phyloP scores from a whole-genome alignment of 2,113 vertebrate genomes.

The Notarius quadriscutis region DNA sequence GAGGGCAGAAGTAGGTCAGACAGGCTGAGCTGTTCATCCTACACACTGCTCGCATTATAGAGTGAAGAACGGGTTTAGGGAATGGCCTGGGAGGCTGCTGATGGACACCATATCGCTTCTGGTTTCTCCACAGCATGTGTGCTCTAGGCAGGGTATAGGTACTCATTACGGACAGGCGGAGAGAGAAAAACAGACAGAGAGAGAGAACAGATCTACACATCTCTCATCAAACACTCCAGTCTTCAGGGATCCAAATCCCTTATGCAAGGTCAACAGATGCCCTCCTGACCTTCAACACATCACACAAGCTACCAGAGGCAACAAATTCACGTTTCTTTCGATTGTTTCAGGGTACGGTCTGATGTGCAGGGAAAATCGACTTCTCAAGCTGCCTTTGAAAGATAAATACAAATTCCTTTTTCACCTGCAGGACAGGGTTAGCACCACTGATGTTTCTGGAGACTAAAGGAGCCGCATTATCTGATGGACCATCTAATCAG shows the following conservation, averaged over 20 bases:
- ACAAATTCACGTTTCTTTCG: constrained; percentile 45
- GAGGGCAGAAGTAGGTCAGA: constrained; percentile 71
- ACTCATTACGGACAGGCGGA: constrained; percentile 15
- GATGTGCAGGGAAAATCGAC: constrained; percentile 37
- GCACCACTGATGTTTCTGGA: not conserved
- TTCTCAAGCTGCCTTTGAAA: constrained; percentile 63
- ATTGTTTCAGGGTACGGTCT: constrained; percentile 37
- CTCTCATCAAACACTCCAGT: constrained; percentile 13
- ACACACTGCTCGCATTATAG: constrained; percentile 18
- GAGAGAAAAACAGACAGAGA: not conserved
- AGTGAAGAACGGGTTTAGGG: not conserved
- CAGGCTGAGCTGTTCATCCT: constrained; percentile 74
- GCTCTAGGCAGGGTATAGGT: constrained; percentile 2
- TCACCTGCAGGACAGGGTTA: constrained; percentile 42
- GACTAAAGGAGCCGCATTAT: constrained; percentile 44
- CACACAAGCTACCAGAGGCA: constrained; percentile 59
- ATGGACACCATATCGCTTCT: constrained; percentile 1
- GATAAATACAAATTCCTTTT: constrained; percentile 64
- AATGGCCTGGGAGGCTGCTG: not conserved
- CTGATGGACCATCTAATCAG: constrained; percentile 45
- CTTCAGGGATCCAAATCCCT: not conserved
- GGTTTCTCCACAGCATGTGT: constrained; percentile 11
- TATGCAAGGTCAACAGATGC: constrained; percentile 53
- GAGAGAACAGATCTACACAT: not conserved
- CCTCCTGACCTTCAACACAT: constrained; percentile 57